Evolutionary conservation across 2,113 vertebrate genomes (phyloP).

Genomic region (Pelobates fuscus): DNA sequence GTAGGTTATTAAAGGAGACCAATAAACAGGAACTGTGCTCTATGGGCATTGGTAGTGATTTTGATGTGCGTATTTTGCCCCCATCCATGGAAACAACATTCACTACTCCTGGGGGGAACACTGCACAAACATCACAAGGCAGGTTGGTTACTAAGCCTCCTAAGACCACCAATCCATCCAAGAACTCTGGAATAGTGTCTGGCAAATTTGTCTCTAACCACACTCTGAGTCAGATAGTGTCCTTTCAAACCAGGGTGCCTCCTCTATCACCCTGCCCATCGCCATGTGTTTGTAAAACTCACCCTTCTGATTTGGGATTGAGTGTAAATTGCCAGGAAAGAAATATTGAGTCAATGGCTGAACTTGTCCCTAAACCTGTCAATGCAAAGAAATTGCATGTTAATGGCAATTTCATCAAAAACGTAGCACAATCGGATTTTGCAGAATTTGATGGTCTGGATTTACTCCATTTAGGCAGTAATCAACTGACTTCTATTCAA

Average conservation of each 20-base stretch:
- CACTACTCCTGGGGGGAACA: conserved; percentile 76
- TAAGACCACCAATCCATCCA: conserved; percentile 91
- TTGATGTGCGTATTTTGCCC: conserved; percentile 87
- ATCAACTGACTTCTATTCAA: conserved; percentile 83
- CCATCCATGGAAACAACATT: conserved; percentile 80
- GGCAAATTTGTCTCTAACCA: conserved; percentile 81
- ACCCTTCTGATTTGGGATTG: conserved; percentile 93
- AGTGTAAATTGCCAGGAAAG: conserved; percentile 95
- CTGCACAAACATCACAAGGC: conserved; percentile 77
- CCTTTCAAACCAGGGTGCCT: conserved; percentile 90
- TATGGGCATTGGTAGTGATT: conserved; percentile 91
- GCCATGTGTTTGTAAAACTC: conserved; percentile 91
- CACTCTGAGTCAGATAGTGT: conserved; percentile 87
- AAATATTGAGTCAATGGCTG: conserved; percentile 84
- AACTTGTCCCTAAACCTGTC: conserved; percentile 83
- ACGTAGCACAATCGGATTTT: conserved; percentile 84
- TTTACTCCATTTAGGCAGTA: conserved; percentile 93
- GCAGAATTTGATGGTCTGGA: conserved; percentile 92
- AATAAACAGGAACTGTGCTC: conserved; percentile 96
- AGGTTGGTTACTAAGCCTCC: conserved; percentile 84
- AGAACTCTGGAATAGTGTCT: conserved; percentile 93
- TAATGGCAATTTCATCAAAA: conserved; percentile 90
- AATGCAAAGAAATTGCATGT: conserved; percentile 95
- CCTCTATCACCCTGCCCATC: conserved; percentile 83
- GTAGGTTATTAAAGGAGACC: conserved; percentile 92